Conservation (phyloP, 1,140 invertebrate genomes). For the Kradibia gibbosae region DNA sequence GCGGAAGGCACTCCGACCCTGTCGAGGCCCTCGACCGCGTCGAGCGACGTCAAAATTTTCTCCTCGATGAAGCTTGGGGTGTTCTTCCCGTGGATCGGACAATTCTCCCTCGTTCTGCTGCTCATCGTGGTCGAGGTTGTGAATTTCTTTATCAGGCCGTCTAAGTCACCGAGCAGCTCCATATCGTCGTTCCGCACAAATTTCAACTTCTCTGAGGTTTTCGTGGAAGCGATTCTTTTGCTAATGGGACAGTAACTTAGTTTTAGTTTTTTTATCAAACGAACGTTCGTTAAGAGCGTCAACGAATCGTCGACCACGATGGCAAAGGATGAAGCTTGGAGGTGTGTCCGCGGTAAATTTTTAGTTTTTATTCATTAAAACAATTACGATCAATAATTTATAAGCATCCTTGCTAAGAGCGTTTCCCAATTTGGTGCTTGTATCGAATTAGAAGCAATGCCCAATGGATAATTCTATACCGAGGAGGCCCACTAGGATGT, state of each 20-base stretch:
- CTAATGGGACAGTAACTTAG: not conserved
- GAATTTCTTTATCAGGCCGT: conserved; percentile 39
- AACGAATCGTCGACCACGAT: too few species aligned
- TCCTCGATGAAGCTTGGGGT: conserved; percentile 35
- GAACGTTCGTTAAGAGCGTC: too few species aligned
- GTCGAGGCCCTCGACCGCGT: conserved; percentile 57
- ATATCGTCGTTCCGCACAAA: conserved; percentile 2
- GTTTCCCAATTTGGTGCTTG: too few species aligned
- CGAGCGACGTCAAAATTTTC: conserved; percentile 41
- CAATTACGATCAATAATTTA: too few species aligned
- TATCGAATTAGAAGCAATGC: too few species aligned
- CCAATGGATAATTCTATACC: too few species aligned
- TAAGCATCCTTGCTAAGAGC: too few species aligned
- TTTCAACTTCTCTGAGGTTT: not conserved
- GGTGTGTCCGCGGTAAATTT: too few species aligned
- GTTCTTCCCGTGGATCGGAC: conserved; percentile 53
- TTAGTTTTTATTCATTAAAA: too few species aligned
- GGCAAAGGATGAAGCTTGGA: too few species aligned
- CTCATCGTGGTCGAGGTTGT: not conserved
- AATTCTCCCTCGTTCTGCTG: conserved; percentile 39
- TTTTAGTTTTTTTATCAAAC: too few species aligned
- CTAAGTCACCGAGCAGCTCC: conserved; percentile 12
- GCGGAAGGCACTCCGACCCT: conserved; percentile 56
- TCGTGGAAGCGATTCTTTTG: not conserved
- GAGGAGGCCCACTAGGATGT: too few species aligned